These are phyloP conservation scores for Eubucco bourcierii DNA, from an alignment of 2,113 vertebrate genomes.

Conservation along the genomic window DNA sequence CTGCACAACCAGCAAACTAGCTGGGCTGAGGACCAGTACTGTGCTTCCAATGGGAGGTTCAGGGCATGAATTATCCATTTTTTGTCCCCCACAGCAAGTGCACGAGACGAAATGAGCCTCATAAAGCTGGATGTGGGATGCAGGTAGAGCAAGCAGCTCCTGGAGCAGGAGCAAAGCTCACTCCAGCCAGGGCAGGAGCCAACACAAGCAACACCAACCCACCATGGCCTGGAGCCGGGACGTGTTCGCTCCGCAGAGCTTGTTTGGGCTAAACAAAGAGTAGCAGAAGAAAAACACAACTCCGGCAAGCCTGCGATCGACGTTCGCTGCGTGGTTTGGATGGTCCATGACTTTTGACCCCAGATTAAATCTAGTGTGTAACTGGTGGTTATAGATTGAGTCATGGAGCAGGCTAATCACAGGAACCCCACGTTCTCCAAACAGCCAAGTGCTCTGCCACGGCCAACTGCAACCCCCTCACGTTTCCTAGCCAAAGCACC, in stretches of 20 bases:
- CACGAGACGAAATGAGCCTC: not conserved
- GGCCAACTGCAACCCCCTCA: not conserved
- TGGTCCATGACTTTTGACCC: constrained; percentile 61
- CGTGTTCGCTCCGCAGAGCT: not conserved
- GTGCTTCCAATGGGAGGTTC: not conserved
- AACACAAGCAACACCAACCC: not conserved
- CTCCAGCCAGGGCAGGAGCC: not conserved
- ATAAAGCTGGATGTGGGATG: not conserved
- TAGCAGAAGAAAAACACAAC: not conserved
- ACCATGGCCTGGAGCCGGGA: not conserved
- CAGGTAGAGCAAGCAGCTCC: not conserved
- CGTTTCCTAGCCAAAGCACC: constrained; percentile 2
- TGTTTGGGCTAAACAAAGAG: constrained; percentile 2
- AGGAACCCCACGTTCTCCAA: constrained; percentile 63
- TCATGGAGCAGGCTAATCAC: constrained; percentile 24
- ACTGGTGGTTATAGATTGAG: constrained; percentile 55
- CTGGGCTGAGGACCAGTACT: not conserved
- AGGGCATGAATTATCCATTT: not conserved
- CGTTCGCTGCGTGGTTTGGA: constrained; percentile 34
- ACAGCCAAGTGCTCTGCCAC: not conserved
- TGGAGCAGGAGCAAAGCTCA: not conserved
- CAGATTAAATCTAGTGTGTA: constrained; percentile 64
- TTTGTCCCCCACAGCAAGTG: not conserved
- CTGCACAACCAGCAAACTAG: not conserved
- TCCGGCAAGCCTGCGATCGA: not conserved